Evolutionary conservation across 2,797 vertebrate species (phyloP).

Genomic region (Phalloptychus januarius): DNA sequence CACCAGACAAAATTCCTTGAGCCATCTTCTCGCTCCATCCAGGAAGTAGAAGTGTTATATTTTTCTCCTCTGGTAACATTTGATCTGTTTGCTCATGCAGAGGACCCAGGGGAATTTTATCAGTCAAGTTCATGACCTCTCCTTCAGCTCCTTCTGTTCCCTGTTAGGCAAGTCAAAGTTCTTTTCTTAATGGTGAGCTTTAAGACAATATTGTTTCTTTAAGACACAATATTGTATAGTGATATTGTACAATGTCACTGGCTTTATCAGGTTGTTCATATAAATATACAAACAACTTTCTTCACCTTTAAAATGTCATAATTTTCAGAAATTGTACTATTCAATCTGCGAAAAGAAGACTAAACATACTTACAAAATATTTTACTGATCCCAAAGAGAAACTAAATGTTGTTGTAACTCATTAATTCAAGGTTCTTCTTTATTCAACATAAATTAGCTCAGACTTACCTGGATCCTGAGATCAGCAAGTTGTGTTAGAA

Average conservation of each 20-base stretch:
- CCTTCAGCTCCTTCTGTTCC: conserved; percentile 74
- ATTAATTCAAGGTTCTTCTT: background rate
- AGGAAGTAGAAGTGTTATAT: conserved; percentile 76
- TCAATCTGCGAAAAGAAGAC: background rate
- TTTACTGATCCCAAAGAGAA: no score
- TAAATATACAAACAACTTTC: background rate
- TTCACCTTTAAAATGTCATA: background rate
- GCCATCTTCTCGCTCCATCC: conserved; percentile 95
- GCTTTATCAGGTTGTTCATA: conserved; percentile 10
- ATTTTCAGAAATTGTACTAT: background rate
- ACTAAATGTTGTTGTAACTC: no score
- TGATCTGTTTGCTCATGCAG: conserved; percentile 15
- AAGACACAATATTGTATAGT: no score
- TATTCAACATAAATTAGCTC: background rate
- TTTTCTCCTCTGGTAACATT: conserved; percentile 51
- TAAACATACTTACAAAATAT: background rate
- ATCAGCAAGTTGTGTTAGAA: conserved; percentile 87
- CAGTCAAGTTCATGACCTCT: conserved; percentile 80
- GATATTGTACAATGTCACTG: no score
- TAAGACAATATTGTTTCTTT: background rate
- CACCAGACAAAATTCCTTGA: conserved; percentile 90
- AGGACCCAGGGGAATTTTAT: conserved; percentile 80
- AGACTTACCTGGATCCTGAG: conserved; percentile 89
- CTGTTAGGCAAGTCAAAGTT: conserved; percentile 66
- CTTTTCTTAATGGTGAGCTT: background rate